Percentiles rank a stretch among this genome's conserved stretches.
Conservation (phyloP, 2,888 invertebrate species). For the Formica aserva region DNA sequence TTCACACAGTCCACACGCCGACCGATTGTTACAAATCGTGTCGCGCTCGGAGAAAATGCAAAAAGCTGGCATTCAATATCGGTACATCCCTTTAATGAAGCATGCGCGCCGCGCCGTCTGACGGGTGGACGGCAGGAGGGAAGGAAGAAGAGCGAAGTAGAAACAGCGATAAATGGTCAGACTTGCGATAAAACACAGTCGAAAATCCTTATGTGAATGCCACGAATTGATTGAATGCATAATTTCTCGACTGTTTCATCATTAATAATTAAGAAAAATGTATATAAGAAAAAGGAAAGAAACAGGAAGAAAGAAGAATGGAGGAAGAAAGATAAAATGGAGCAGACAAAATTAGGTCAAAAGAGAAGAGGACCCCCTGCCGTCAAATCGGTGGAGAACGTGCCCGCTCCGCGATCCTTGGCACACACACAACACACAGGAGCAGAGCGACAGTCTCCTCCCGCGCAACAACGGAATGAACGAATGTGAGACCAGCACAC, state of each 20-base stretch:
- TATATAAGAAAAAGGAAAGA: neutral
- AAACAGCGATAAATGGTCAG: slow-evolving; percentile 11
- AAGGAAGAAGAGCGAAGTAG: neutral
- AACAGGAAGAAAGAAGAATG: slow-evolving; percentile 35
- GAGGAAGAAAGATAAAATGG: slow-evolving; percentile 33
- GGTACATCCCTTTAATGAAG: slow-evolving; percentile 51
- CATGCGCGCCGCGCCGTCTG: slow-evolving; percentile 49
- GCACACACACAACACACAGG: slow-evolving; percentile 62
- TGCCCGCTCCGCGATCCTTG: slow-evolving; percentile 53
- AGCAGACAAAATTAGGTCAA: neutral
- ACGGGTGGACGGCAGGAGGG: slow-evolving; percentile 36
- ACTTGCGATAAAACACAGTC: neutral
- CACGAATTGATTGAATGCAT: neutral
- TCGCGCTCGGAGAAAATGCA: slow-evolving; percentile 11
- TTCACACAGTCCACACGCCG: slow-evolving; percentile 14
- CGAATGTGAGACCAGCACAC: slow-evolving; percentile 64
- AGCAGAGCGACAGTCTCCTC: slow-evolving; percentile 31
- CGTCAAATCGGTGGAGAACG: slow-evolving; percentile 20
- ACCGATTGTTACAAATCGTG: neutral
- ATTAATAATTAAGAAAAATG: neutral
- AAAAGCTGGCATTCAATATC: slow-evolving; percentile 1
- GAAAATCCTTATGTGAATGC: slow-evolving; percentile 4
- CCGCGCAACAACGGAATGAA: slow-evolving; percentile 44
- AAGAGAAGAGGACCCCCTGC: slow-evolving; percentile 25
- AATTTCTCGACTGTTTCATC: neutral